Base-by-base conservation (phyloP, 64 coral and sea anemone genomes). In the Porites australiensis region DNA sequence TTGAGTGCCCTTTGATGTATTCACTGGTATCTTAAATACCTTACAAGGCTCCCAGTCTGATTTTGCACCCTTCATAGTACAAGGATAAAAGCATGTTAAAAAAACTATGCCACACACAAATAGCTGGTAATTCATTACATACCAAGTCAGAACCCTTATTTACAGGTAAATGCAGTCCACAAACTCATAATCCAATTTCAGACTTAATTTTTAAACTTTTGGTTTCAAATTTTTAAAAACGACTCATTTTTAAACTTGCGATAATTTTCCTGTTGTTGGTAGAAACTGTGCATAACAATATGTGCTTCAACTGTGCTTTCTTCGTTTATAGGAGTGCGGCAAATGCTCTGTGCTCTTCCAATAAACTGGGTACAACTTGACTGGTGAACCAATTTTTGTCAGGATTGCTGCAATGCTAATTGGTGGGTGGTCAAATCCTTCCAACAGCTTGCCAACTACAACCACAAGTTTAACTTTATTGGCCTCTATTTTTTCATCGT, bases 391-490 rank as follows among this genome's bases (percentile, higher is more conserved):
- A 58, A 89, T 89, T 1, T 48, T 66, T 15, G 68, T 83, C 18
- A 72, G 46, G 61, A 94, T 83, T 0, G 50, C 93, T 0, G 87
- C 87, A 18, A 94, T 89, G 7, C 87, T 89, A 19, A 94, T 82
- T 0, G 87, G 93, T 11, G 79, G 93, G 62, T 94, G 93, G 8
- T 94, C 93, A 55, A 94, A 94, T 0, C 86, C 93, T 19, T 89
- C 86, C 6, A 73, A 87, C 6, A 89, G 79, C 77, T 74, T 94
- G 2, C 19, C n/a, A 4, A 72, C 58, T 3, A 94, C 27, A 0
- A 94, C 71, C 13, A 94, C 69, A 6, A 94, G 68, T 14, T 72
- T 89, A 4, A 94, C 43, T 16, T 77, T 18, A 22, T 94, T 94
- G 10, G 21, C 46, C 47, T 48, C 27, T 11, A 94, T 58, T 57